Percentiles rank a stretch among this genome's conserved stretches.
phyloP scores from a whole-genome alignment of 1,140 invertebrate species.

The honey bee (Apis mellifera) region DNA sequence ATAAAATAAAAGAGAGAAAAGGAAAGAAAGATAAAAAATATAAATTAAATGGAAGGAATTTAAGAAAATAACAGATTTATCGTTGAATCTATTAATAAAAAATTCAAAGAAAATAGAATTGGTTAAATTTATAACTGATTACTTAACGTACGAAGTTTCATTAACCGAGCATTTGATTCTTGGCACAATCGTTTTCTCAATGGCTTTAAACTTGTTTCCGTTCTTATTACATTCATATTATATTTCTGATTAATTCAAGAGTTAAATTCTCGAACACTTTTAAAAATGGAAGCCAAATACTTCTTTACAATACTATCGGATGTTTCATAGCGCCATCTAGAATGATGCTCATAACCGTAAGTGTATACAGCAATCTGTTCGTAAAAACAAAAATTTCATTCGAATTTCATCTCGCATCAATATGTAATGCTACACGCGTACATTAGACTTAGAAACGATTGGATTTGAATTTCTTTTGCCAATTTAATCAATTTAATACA shows the following conservation, averaged over 20 bases:
- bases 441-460: too few relatives aligned
- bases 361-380: too few relatives aligned
- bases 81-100: neutral
- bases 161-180: neutral
- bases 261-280: neutral
- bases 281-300: neutral
- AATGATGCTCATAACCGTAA: too few relatives aligned
- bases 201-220: neutral
- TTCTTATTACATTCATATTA: conserved; percentile 33
- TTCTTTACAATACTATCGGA: too few relatives aligned
- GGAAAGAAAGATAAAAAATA: too few relatives aligned
- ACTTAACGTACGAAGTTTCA: conserved; percentile 9
- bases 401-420: too few relatives aligned
- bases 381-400: too few relatives aligned
- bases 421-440: too few relatives aligned
- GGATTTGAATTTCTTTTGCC: too few relatives aligned
- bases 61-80: neutral
- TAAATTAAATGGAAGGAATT: neutral
- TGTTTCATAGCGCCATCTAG: too few relatives aligned
- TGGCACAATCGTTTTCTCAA: neutral
- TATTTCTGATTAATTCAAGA: neutral
- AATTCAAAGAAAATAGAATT: neutral
- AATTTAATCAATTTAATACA: too few relatives aligned
- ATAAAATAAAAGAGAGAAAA: neutral
- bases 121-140: neutral